Conservation (phyloP, 1,140 invertebrate genomes). For the Microplitis mediator region DNA sequence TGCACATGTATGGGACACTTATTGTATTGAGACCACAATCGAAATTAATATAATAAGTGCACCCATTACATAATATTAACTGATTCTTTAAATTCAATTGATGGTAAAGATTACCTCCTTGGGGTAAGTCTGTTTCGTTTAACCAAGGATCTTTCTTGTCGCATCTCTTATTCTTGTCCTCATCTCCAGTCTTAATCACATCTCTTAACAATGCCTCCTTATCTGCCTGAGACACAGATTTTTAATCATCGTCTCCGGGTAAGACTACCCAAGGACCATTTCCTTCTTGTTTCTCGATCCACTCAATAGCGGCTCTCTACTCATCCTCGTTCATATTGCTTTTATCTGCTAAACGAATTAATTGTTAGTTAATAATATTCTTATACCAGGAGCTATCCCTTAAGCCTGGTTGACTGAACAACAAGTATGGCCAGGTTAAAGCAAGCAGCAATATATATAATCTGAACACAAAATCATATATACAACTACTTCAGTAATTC, state of each 20-base stretch:
- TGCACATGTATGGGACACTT: no score
- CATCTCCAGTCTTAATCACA: not conserved
- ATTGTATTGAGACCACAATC: no score
- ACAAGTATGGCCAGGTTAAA: conserved; percentile 17
- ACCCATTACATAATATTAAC: no score
- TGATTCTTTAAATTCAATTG: no score
- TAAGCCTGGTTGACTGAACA: conserved; percentile 6
- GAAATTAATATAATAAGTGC: no score
- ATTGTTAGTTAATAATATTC: not conserved
- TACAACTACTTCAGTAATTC: conserved; percentile 4
- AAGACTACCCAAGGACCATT: conserved; percentile 2
- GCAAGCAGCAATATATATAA: conserved; percentile 1
- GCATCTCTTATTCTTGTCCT: not conserved
- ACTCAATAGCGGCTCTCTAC: not conserved
- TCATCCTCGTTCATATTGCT: conserved; percentile 3
- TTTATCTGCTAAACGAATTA: conserved; percentile 1
- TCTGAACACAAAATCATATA: conserved; percentile 19
- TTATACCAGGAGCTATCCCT: conserved; percentile 8
- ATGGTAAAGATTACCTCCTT: no score
- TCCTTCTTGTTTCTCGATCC: conserved; percentile 9
- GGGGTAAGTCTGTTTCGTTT: no score
- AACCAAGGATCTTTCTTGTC: not conserved
- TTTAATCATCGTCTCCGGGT: not conserved
- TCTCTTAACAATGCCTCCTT: not conserved
- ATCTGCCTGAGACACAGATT: not conserved